Base-by-base conservation (phyloP, 2,797 vertebrate genomes). In the Paedocypris micromegethes region DNA sequence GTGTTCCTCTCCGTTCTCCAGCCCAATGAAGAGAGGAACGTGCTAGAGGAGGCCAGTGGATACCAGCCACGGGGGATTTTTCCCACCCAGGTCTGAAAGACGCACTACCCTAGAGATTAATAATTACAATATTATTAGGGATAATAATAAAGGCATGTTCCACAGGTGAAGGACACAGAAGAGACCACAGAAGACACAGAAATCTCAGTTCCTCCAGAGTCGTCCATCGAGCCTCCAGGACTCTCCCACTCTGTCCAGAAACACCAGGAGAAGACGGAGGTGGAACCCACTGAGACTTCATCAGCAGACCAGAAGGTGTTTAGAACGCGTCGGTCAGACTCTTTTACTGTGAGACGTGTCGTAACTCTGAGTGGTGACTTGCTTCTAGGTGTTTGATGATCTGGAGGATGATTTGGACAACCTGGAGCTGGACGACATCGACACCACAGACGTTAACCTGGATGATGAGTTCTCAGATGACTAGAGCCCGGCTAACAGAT, bases 391-490 rank as follows among this genome's bases (percentile, higher is more conserved):
- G 9, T 85, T 95, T 80, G 89, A 95, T 9, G 97, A 98, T 50
- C 88, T 98, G 50, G 96, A 98, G 39, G 93, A 93, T 69, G 96
- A 98, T 78, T 83, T 98, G 66, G 96, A 98, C 89, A 97, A 97
- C 86, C 86, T 98, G 88, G 97, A 99, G 68, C 84, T 98, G 79
- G 96, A 97, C 5, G 96, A 98, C 82, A 94, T 98, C 44, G 96
- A 99, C 81, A 98, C 96, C 82, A 90, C 94, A 81, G 96, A 97
- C 68, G 91, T 99, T 78, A 96, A 98, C 81, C 86, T 99, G 7
- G 96, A 98, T 75, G 96, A 99, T 70, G 97, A 98, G 68, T 96
- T 98, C 83, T 84, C 92, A 74, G 93, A 96, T 67, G 93, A 98
- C 63, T 98, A 81, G 94, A 73, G 4, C 1, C n/a, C 46, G 23